Evolutionary conservation across 1,140 invertebrate species (phyloP), one percentile per base, ranked within the genome.

Genomic region (Sipha flava): DNA sequence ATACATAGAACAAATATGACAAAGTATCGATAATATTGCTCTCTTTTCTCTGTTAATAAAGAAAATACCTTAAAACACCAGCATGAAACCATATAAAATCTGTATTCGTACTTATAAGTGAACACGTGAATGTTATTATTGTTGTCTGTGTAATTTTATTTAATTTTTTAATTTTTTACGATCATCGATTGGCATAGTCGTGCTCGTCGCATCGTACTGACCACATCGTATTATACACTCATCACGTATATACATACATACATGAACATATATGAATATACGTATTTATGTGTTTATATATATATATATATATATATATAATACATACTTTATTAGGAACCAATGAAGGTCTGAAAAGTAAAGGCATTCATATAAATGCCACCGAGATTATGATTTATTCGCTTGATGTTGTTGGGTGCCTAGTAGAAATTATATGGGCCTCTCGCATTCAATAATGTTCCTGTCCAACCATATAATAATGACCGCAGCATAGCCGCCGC

Each of bases 391-490:
- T 77, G 73, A 77, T 77, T 77, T 77, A 77, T 77, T 77, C 73
- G 73, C 49, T 23, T 59, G 49, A 43, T n/a, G 73, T 16, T 52
- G 31, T 29, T n/a, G 47, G 31, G 52, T 57, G 29, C 29, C 31
- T 37, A 47, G 47, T 73, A 73, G 45, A 54, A 70, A 54, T 73
- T 73, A 54, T 73, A 73, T 54, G 70, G 49, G 52, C 73, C 73
- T 70, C 59, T 64, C 73, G 73, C 73, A 59, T 77, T 77, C 73
- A 77, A 77, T 77, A 77, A 77, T 40, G 73, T 77, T 77, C 73
- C 49, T 54, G 73, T 77, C 73, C 73, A 14, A 57, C 52, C 57
- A 52, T 52, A 73, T 73, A 52, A 77, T 77, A 77, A 77, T 77
- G 73, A 77, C 34, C 31, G 49, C 37, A 29, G 4, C 37, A 40